Evolutionary conservation across 1,140 invertebrate species (phyloP).

Genomic region (Tenebrio molitor): DNA sequence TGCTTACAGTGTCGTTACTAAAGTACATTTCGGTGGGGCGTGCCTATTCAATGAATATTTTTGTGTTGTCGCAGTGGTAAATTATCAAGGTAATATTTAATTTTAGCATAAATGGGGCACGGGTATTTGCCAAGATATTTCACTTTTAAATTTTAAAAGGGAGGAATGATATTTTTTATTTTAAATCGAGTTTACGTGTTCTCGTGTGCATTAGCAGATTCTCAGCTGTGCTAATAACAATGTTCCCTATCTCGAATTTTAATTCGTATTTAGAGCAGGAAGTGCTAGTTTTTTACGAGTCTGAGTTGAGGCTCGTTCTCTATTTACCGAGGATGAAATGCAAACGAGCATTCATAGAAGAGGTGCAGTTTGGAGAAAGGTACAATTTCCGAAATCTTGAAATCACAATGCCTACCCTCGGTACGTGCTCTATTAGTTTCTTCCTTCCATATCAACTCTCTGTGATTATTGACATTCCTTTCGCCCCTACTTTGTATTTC

Average conservation of each 20-base stretch:
- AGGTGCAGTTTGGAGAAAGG: conserved; percentile 15
- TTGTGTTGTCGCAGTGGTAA: conserved; percentile 8
- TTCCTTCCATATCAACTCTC: conserved; percentile 21
- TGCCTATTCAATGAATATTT: conserved; percentile 21
- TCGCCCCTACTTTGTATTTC: conserved; percentile 32
- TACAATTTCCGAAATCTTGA: conserved; percentile 19
- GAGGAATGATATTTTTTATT: not conserved
- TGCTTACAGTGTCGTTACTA: conserved; percentile 3
- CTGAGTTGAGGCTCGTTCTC: too few relatives aligned
- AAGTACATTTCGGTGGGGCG: conserved; percentile 2
- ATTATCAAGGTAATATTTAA: conserved; percentile 10
- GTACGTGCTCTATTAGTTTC: conserved; percentile 18
- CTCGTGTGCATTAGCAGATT: not conserved
- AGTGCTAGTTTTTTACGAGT: too few relatives aligned
- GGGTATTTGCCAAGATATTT: conserved; percentile 13
- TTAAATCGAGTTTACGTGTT: conserved; percentile 18
- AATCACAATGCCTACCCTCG: conserved; percentile 14
- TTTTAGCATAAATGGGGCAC: conserved; percentile 21
- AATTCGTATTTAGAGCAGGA: too few relatives aligned
- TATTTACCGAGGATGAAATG: not conserved
- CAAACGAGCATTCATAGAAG: conserved; percentile 12
- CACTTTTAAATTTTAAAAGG: conserved; percentile 1
- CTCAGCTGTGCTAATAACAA: conserved; percentile 10
- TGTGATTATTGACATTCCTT: conserved; percentile 38
- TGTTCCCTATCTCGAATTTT: conserved; percentile 1